Evolutionary conservation across 92 coral and sea anemone species (phyloP).

Genomic region (Chrysogorgia sp.): DNA sequence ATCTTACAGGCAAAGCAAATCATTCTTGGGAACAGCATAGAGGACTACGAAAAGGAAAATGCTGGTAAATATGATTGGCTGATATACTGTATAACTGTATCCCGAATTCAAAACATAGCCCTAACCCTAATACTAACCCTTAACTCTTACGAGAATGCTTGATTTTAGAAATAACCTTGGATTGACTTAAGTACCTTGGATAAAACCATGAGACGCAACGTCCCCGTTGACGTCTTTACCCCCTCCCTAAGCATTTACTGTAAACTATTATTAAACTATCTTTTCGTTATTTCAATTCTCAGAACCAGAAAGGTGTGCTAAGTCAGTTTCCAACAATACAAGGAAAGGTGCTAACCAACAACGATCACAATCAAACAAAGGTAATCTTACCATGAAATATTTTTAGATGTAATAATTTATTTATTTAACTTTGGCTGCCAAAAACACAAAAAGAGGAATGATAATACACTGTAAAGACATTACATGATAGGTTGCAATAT

Average conservation of each 20-base stretch:
- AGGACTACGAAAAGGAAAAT: constrained; percentile 32
- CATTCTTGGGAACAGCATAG: constrained; percentile 73
- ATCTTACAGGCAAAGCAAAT: constrained; percentile 72
- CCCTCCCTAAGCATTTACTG: constrained; percentile 20
- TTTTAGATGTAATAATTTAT: not conserved
- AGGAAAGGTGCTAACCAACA: constrained; percentile 32
- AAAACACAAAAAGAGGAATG: too few relatives aligned
- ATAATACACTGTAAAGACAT: too few relatives aligned
- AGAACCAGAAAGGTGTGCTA: constrained; percentile 21
- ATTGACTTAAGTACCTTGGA: too few relatives aligned
- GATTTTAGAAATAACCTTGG: too few relatives aligned
- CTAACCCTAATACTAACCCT: too few relatives aligned
- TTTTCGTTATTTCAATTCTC: constrained; percentile 12
- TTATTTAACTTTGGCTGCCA: too few relatives aligned
- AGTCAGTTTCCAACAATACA: not conserved
- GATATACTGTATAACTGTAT: constrained; percentile 6
- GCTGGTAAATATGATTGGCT: too few relatives aligned
- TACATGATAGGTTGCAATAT: too few relatives aligned
- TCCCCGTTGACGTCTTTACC: too few relatives aligned
- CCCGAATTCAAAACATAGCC: too few relatives aligned
- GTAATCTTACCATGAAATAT: not conserved
- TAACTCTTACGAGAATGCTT: too few relatives aligned
- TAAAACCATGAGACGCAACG: too few relatives aligned
- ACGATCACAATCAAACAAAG: constrained; percentile 23
- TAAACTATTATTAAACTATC: constrained; percentile 1